These are phyloP conservation scores for Pelagia noctiluca DNA, from an alignment of 30 jellyfish, hydroid and myxozoan genomes.

Conservation along the genomic window DNA sequence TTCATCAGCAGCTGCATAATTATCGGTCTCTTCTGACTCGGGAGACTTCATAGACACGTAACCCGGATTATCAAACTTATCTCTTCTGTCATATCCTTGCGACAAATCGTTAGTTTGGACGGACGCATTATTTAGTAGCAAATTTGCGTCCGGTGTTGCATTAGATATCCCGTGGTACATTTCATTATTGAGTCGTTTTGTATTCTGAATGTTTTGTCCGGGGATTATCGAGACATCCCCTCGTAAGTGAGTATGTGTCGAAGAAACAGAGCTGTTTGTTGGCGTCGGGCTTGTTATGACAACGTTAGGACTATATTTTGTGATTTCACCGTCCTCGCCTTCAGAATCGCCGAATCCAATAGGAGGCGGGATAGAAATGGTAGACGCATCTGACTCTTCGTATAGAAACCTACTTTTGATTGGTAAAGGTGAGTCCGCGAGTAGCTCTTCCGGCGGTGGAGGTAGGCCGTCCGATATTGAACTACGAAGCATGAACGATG, in stretches of 20 bases:
- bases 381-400: constrained; percentile 66
- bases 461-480: constrained; percentile 65
- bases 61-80: constrained; percentile 55
- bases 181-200: constrained; percentile 65
- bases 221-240: not conserved
- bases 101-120: constrained; percentile 72
- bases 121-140: constrained; percentile 64
- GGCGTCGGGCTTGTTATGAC: constrained; percentile 83
- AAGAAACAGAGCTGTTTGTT: constrained; percentile 56
- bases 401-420: constrained; percentile 36
- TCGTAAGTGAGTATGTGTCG: not conserved
- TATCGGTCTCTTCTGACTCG: constrained; percentile 37
- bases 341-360: constrained; percentile 66
- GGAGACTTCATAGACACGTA: constrained; percentile 74
- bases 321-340: not conserved
- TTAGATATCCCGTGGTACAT: constrained; percentile 18
- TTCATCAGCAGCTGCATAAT: constrained; percentile 32
- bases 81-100: constrained; percentile 29
- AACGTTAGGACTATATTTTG: constrained; percentile 29
- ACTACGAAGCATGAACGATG: constrained; percentile 28
- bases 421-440: constrained; percentile 66
- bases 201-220: constrained; percentile 25
- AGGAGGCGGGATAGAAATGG: constrained; percentile 84
- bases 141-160: constrained; percentile 27
- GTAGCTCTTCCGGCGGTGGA: constrained; percentile 90